Base-by-base conservation (phyloP, 2,888 invertebrate species). In the Heliconius cydno region DNA sequence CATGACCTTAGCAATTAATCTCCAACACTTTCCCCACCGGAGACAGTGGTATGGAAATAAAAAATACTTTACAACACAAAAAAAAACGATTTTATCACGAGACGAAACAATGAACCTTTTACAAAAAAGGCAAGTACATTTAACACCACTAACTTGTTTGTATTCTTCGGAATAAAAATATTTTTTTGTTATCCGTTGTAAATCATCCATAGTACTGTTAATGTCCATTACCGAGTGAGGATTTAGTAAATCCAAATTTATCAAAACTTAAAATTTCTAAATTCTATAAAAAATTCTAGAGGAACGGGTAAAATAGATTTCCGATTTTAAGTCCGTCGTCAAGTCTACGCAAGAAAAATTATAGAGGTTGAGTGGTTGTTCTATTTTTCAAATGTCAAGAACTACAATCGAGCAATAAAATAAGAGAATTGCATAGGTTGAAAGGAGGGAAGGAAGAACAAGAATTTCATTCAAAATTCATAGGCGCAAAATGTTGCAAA, bases 21-120 rank as follows among this genome's bases (percentile, higher is more conserved):
- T 76, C 72, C 66, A 57, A 73, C 78, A 67, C 78, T 73, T 78
- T 67, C 70, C 25, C 38, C 52, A 38, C 72, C 67, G 77, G 63
- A 77, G 76, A 77, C 70, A 38, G 75, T 46, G 38, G 67, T 22
- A 75, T 75, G 34, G 34, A 60, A 74, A 81, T 75, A 71, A 79
- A 79, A 79, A 71, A 46, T 68, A 73, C 60, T 70, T 74, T 77
- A 65, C 19, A 73, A 12, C 1, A 65, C 46, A 60, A 74, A 66
- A 74, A 78, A 79, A 79, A 72, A 77, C 71, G 60, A 72, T 75
- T 76, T 60, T 66, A 72, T 80, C 38, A 41, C 67, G 68, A 73
- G n/a, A 72, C 13, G 72, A 73, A 82, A 82, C 79, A 80, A 82
- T 82, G 72, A 78, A 80, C 80, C 75, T 80, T 77, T 75, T 46